phyloP scores from a whole-genome alignment of 2,888 invertebrate species.

The Hirtodrosophila histrioides region DNA sequence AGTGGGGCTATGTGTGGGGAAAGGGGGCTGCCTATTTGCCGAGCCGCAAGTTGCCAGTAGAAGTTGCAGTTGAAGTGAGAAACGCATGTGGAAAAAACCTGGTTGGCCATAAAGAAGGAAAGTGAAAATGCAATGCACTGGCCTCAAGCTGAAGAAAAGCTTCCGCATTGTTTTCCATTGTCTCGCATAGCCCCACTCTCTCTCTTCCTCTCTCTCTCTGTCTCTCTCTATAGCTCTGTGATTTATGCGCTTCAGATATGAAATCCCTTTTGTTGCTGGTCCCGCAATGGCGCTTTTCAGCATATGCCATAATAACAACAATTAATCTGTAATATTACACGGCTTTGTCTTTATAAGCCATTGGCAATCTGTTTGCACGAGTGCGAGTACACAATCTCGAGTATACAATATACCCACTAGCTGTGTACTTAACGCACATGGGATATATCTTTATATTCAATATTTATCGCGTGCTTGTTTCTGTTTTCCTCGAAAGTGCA shows the following conservation, averaged over 20 bases:
- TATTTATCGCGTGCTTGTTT: slow-evolving; percentile 50
- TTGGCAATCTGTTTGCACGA: slow-evolving; percentile 41
- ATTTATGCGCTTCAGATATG: slow-evolving; percentile 10
- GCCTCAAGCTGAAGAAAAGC: slow-evolving; percentile 25
- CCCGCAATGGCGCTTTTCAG: slow-evolving; percentile 6
- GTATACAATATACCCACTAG: background rate
- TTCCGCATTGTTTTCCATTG: slow-evolving; percentile 60
- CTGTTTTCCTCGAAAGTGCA: slow-evolving; percentile 31
- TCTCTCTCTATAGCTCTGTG: slow-evolving; percentile 5
- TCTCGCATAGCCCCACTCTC: slow-evolving; percentile 7
- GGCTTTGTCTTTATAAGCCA: slow-evolving; percentile 48
- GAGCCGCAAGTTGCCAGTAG: slow-evolving; percentile 4
- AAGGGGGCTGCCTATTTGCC: background rate
- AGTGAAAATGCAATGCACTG: slow-evolving; percentile 55
- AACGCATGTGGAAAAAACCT: slow-evolving; percentile 32
- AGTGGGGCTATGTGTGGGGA: slow-evolving; percentile 14
- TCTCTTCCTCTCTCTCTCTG: background rate
- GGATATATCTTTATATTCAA: slow-evolving; percentile 33
- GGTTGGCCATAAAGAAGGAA: slow-evolving; percentile 45
- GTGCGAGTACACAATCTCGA: slow-evolving; percentile 4
- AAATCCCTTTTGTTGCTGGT: slow-evolving; percentile 30
- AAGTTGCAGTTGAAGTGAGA: slow-evolving; percentile 11
- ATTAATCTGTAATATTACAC: slow-evolving; percentile 61
- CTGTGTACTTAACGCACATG: too few relatives aligned
- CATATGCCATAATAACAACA: slow-evolving; percentile 43